These are phyloP conservation scores for Esox masquinongy DNA, from an alignment of 2,797 vertebrate genomes.

Conservation along the genomic window DNA sequence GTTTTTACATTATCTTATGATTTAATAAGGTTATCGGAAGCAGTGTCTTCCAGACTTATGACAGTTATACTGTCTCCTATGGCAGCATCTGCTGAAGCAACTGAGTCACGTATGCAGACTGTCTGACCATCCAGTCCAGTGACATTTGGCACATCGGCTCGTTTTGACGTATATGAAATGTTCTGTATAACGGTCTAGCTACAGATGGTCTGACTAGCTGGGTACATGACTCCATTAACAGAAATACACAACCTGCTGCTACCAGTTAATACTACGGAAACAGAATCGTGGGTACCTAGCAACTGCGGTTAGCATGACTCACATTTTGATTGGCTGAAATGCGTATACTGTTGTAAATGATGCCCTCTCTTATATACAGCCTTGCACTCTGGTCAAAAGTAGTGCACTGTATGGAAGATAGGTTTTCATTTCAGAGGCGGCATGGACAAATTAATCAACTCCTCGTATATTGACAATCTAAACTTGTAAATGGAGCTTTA, in stretches of 20 bases:
- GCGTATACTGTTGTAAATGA: too few relatives aligned
- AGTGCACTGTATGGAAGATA: background rate
- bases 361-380: background rate
- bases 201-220: background rate
- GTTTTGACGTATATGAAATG: background rate
- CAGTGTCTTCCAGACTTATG: slow-evolving; percentile 99
- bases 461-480: background rate
- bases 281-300: background rate
- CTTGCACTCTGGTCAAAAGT: background rate
- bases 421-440: background rate
- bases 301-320: background rate
- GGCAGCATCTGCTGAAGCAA: slow-evolving; percentile 98
- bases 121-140: background rate
- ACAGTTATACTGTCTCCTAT: slow-evolving; percentile 98
- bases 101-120: background rate
- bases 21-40: slow-evolving; percentile 96
- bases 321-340: background rate
- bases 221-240: background rate
- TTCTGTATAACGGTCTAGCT: background rate
- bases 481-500: background rate
- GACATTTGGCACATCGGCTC: background rate
- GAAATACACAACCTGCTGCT: background rate
- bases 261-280: slow-evolving; percentile 1
- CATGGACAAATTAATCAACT: background rate
- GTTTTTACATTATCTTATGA: slow-evolving; percentile 60